Conservation (phyloP, 2,888 invertebrate species). For the Ganaspis brasiliensis region DNA sequence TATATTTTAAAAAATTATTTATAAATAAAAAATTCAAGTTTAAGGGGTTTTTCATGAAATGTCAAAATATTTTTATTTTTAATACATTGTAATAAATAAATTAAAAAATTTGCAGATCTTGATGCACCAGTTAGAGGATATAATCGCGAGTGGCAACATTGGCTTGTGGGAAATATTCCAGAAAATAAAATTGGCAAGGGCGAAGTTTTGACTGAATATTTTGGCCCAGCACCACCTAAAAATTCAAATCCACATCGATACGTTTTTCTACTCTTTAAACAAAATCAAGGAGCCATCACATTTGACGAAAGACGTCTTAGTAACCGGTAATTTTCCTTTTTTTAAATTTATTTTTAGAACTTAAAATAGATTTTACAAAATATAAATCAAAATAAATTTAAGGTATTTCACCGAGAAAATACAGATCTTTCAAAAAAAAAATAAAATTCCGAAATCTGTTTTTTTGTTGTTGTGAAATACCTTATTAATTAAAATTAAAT, state of each 20-base stretch:
- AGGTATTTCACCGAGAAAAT: too few relatives aligned
- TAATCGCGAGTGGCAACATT: constrained; percentile 77
- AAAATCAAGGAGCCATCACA: constrained; percentile 78
- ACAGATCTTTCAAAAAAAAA: too few relatives aligned
- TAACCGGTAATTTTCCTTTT: constrained; percentile 64
- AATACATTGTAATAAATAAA: background rate
- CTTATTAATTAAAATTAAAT: too few relatives aligned
- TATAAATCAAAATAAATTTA: too few relatives aligned
- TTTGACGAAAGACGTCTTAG: constrained; percentile 77
- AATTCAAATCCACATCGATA: constrained; percentile 75
- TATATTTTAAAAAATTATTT: too few relatives aligned
- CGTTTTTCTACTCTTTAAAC: constrained; percentile 77
- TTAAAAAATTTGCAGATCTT: constrained; percentile 69
- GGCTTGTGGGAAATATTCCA: constrained; percentile 79
- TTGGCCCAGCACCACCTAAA: constrained; percentile 77
- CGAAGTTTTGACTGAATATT: constrained; percentile 77
- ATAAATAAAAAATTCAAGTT: constrained; percentile 3
- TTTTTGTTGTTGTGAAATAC: too few relatives aligned
- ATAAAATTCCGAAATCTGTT: too few relatives aligned
- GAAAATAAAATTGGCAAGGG: constrained; percentile 77
- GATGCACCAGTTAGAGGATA: constrained; percentile 75
- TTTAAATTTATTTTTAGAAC: constrained; percentile 22
- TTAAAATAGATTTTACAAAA: constrained; percentile 8
- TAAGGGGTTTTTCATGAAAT: too few relatives aligned
- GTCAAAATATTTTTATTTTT: too few relatives aligned